Percentiles rank a stretch among this genome's conserved stretches.
These are phyloP conservation scores for Cheilosia impressa DNA, from an alignment of 2,888 invertebrate genomes.

Conservation along the genomic window DNA sequence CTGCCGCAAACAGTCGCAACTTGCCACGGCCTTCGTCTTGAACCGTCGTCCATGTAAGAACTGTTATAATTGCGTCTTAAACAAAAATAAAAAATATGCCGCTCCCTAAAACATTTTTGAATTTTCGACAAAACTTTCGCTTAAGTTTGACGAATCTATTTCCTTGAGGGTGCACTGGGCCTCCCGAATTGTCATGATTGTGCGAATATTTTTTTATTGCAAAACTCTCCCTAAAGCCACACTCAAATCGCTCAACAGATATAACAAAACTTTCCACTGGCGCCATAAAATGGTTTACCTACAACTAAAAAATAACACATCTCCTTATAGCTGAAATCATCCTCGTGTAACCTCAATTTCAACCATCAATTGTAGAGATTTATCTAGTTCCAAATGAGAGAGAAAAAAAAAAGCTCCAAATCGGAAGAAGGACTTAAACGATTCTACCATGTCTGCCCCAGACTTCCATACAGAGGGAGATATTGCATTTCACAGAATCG, in stretches of 20 bases:
- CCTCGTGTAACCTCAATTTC: slow-evolving; percentile 65
- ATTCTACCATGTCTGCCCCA: slow-evolving; percentile 43
- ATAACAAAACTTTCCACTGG: slow-evolving; percentile 34
- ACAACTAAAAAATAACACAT: slow-evolving; percentile 13
- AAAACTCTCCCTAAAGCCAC: slow-evolving; percentile 20
- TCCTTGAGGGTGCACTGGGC: slow-evolving; percentile 15
- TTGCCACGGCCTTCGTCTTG: too few species aligned
- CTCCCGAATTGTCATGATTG: slow-evolving; percentile 14
- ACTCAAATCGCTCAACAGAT: slow-evolving; percentile 30
- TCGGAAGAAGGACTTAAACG: slow-evolving; percentile 60
- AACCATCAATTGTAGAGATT: slow-evolving; percentile 67
- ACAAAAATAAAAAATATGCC: neutral
- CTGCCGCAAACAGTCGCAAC: too few species aligned
- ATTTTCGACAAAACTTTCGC: neutral
- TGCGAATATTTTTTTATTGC: slow-evolving; percentile 7
- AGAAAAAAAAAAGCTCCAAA: slow-evolving; percentile 23
- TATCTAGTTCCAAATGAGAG: slow-evolving; percentile 46
- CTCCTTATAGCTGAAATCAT: slow-evolving; percentile 55
- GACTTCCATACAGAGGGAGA: slow-evolving; percentile 31
- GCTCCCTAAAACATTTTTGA: neutral
- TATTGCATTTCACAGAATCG: slow-evolving; percentile 61
- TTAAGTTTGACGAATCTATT: neutral
- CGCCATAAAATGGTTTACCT: slow-evolving; percentile 32
- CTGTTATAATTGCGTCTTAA: neutral
- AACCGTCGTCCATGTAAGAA: too few species aligned